A percentile compares a stretch with the other conserved stretches of the same genome.
Conservation (phyloP, 2,888 invertebrate species). For the Eumerus sabulonum region DNA sequence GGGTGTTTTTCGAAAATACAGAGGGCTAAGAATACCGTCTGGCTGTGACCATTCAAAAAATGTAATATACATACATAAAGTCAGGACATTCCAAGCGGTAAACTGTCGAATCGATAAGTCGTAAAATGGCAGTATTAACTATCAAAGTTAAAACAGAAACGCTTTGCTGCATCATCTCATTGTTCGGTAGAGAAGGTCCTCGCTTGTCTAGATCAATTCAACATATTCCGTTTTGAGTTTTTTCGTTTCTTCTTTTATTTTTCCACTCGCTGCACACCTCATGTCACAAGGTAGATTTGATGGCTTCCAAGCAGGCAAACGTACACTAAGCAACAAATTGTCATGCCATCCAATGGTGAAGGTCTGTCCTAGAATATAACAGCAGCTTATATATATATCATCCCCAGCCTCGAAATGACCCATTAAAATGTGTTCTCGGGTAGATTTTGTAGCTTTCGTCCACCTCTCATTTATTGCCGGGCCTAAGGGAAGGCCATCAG, state of each 20-base stretch:
- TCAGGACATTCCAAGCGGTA: conserved; percentile 33
- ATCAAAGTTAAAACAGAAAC: conserved; percentile 46
- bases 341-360: conserved; percentile 34
- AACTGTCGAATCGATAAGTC: conserved; percentile 59
- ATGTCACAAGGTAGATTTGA: conserved; percentile 21
- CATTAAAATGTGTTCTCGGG: conserved; percentile 61
- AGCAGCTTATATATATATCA: conserved; percentile 60
- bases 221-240: conserved; percentile 26
- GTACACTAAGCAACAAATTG: conserved; percentile 25
- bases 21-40: no score
- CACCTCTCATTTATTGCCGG: neutral
- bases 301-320: conserved; percentile 18
- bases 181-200: no score
- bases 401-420: conserved; percentile 55
- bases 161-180: conserved; percentile 26
- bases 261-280: conserved; percentile 5
- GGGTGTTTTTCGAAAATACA: no score
- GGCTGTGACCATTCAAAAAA: no score
- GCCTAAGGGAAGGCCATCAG: conserved; percentile 43
- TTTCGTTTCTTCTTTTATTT: conserved; percentile 3
- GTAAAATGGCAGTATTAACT: conserved; percentile 41
- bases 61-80: conserved; percentile 31
- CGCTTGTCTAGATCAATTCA: conserved; percentile 45
- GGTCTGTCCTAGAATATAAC: conserved; percentile 60
- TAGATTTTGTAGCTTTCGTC: neutral